Conservation (phyloP, 2,888 invertebrate genomes). For the Neoascia interrupta region DNA sequence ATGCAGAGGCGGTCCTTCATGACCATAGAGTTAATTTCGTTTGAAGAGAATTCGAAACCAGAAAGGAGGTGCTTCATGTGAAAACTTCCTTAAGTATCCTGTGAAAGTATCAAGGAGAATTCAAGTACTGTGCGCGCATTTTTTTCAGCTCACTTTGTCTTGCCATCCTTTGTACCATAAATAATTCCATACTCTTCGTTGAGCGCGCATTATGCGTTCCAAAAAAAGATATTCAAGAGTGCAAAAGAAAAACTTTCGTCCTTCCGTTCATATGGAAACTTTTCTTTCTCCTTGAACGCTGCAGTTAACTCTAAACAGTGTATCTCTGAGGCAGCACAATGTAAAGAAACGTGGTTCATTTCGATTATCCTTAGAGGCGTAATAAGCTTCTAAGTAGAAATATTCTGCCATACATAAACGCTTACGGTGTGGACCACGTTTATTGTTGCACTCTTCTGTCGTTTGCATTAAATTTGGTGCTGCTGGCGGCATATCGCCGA, state of each 20-base stretch:
- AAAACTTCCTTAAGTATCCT: constrained; percentile 63
- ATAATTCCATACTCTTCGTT: constrained; percentile 61
- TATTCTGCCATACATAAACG: constrained; percentile 59
- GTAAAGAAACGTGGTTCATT: constrained; percentile 50
- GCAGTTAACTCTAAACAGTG: constrained; percentile 28
- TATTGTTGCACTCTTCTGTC: constrained; percentile 53
- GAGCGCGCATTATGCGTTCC: constrained; percentile 54
- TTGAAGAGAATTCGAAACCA: constrained; percentile 55
- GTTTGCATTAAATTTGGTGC: constrained; percentile 58
- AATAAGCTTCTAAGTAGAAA: constrained; percentile 62
- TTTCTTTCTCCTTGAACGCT: constrained; percentile 38
- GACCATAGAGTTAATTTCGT: constrained; percentile 63
- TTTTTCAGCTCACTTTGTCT: constrained; percentile 26
- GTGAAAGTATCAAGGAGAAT: constrained; percentile 58
- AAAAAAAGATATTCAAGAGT: constrained; percentile 26
- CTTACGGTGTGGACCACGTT: constrained; percentile 39
- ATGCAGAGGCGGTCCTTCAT: constrained; percentile 24
- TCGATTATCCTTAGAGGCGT: constrained; percentile 68
- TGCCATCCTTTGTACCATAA: constrained; percentile 64
- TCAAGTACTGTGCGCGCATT: constrained; percentile 29
- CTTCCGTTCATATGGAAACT: constrained; percentile 38
- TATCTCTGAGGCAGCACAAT: neutral
- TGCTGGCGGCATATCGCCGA: constrained; percentile 49
- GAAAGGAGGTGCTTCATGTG: constrained; percentile 63
- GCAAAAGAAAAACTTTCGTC: constrained; percentile 54